These are phyloP conservation scores for Cataglyphis hispanica DNA, from an alignment of 1,140 invertebrate genomes.

Conservation along the genomic window DNA sequence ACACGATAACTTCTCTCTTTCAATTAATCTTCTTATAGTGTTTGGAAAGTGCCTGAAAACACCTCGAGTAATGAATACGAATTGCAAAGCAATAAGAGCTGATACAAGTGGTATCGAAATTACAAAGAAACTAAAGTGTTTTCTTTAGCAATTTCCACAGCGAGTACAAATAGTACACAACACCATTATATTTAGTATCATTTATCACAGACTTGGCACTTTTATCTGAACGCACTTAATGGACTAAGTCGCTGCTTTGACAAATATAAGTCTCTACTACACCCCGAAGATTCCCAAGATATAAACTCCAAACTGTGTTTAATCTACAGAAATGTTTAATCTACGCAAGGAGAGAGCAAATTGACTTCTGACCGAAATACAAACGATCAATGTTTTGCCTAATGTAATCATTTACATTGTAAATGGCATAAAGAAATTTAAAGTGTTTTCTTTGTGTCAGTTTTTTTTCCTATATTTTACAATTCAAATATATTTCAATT, in stretches of 20 bases:
- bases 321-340: slow-evolving; percentile 50
- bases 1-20: neutral
- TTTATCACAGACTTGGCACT: slow-evolving; percentile 49
- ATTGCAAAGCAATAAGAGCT: neutral
- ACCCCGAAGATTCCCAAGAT: neutral
- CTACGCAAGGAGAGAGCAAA: neutral
- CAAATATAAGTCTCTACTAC: slow-evolving; percentile 47
- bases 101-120: slow-evolving; percentile 36
- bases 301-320: slow-evolving; percentile 42
- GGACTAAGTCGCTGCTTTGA: slow-evolving; percentile 54
- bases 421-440: neutral
- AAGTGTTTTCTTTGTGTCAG: neutral
- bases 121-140: slow-evolving; percentile 45
- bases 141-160: slow-evolving; percentile 1
- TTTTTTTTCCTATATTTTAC: neutral
- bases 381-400: neutral
- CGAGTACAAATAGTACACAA: slow-evolving; percentile 43
- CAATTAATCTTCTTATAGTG: slow-evolving; percentile 17
- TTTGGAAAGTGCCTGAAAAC: slow-evolving; percentile 20
- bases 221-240: slow-evolving; percentile 57
- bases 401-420: neutral
- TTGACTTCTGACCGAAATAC: neutral
- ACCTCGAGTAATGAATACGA: slow-evolving; percentile 19
- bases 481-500: neutral
- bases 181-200: slow-evolving; percentile 53